A percentile compares a stretch with the other conserved stretches of the same genome.
Evolutionary conservation across 2,888 invertebrate species (phyloP).

Genomic region (Patella depressa): DNA sequence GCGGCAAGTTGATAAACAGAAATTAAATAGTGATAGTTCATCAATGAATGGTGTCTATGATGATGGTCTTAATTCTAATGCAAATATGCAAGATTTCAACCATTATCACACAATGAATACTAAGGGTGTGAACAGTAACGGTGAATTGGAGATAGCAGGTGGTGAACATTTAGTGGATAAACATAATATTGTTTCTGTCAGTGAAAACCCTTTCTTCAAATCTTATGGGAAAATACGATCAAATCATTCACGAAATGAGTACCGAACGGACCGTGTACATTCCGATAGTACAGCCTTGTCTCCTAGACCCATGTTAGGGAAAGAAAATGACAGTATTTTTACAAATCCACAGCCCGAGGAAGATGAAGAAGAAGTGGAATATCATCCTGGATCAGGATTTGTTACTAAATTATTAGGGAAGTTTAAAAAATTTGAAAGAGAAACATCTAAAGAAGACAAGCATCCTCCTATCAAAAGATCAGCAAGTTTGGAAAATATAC

Average conservation of each 20-base stretch:
- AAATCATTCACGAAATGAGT: background rate
- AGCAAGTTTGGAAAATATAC: constrained; percentile 57
- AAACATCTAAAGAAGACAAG: constrained; percentile 26
- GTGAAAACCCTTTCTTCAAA: constrained; percentile 41
- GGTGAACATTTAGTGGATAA: constrained; percentile 15
- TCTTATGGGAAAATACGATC: constrained; percentile 32
- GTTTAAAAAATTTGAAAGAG: constrained; percentile 42
- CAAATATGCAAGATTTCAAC: constrained; percentile 15
- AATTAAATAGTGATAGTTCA: constrained; percentile 9
- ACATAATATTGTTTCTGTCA: constrained; percentile 37
- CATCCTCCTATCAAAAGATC: constrained; percentile 44
- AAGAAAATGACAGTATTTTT: constrained; percentile 12
- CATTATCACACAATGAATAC: background rate
- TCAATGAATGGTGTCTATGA: constrained; percentile 20
- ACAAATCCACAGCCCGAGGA: constrained; percentile 14
- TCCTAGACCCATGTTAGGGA: background rate
- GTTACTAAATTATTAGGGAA: constrained; percentile 63
- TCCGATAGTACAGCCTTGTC: background rate
- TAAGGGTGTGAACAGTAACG: background rate
- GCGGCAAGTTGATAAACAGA: constrained; percentile 25
- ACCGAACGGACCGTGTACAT: background rate
- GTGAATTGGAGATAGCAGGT: constrained; percentile 7
- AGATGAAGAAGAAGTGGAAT: constrained; percentile 51
- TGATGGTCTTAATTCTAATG: background rate
- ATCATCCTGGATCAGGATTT: constrained; percentile 65